Evolutionary conservation across 2,113 vertebrate species (phyloP).

Genomic region (Okapia johnstoni): DNA sequence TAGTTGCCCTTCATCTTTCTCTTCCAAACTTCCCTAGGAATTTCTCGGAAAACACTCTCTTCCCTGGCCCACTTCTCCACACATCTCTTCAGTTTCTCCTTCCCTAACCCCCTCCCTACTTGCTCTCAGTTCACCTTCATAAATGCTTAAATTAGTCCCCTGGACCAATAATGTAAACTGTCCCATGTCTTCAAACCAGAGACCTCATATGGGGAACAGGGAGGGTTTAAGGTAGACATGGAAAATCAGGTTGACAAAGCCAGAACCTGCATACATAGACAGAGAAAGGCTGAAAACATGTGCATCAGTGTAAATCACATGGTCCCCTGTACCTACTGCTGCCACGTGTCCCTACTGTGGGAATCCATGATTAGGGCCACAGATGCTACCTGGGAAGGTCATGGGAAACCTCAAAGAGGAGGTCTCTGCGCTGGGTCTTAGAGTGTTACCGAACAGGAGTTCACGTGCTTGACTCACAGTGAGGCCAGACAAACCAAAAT

Average conservation of each 20-base stretch:
- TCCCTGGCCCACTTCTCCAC: too few species aligned
- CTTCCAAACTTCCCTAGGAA: neutral
- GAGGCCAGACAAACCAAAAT: neutral
- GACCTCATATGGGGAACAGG: neutral
- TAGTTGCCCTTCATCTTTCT: neutral
- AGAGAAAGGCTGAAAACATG: neutral
- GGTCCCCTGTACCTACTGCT: neutral
- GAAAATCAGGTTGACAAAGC: neutral
- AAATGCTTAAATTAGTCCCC: neutral
- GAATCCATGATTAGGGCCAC: neutral
- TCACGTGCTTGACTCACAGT: neutral
- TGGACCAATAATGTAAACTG: neutral
- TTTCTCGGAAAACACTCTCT: neutral
- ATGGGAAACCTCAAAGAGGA: neutral
- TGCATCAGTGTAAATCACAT: neutral
- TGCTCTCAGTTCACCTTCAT: neutral
- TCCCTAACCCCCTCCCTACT: rapidly evolving
- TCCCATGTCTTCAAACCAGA: neutral
- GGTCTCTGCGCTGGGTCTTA: neutral
- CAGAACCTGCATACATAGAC: rapidly evolving
- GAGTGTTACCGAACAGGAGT: neutral
- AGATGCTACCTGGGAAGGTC: neutral
- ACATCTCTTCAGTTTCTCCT: neutral
- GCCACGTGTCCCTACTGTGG: neutral
- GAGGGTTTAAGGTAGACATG: too few species aligned